Conservation (phyloP, 2,113 vertebrate genomes). For the Fulica atra region DNA sequence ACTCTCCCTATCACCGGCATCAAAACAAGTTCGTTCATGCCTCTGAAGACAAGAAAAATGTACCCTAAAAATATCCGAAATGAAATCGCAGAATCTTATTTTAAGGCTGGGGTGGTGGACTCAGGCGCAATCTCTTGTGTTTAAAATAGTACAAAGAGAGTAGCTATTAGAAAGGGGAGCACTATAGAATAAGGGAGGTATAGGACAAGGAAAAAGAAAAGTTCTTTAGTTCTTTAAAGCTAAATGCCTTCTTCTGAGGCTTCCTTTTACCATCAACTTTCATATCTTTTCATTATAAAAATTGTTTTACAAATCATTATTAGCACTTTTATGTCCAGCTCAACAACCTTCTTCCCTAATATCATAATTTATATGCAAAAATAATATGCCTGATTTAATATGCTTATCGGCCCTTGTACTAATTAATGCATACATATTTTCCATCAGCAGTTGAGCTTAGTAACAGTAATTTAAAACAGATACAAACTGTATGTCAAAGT, state of each 20-base stretch:
- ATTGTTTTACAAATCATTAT: constrained; percentile 6
- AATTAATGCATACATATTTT: constrained; percentile 64
- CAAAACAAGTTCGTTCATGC: neutral
- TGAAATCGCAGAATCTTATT: constrained; percentile 1
- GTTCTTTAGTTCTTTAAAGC: neutral
- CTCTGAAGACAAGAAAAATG: neutral
- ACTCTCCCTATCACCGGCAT: neutral
- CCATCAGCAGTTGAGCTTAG: constrained; percentile 48
- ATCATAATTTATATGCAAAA: constrained; percentile 62
- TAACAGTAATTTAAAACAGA: constrained; percentile 52
- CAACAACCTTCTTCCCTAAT: constrained; percentile 22
- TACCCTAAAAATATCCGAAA: neutral
- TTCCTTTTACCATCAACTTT: neutral
- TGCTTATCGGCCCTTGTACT: constrained; percentile 43
- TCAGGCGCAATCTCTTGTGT: neutral
- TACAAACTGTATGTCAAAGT: constrained; percentile 3
- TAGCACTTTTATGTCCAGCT: neutral
- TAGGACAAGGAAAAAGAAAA: neutral
- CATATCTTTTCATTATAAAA: neutral
- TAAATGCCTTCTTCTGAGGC: neutral
- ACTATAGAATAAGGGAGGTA: neutral
- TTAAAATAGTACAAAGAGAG: neutral
- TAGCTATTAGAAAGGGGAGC: neutral
- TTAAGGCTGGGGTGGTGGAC: neutral
- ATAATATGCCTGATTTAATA: constrained; percentile 39